Evolutionary conservation across 2,888 invertebrate genomes (phyloP), one percentile per base, ranked within the genome.

Genomic region (Piscicola geometra): DNA sequence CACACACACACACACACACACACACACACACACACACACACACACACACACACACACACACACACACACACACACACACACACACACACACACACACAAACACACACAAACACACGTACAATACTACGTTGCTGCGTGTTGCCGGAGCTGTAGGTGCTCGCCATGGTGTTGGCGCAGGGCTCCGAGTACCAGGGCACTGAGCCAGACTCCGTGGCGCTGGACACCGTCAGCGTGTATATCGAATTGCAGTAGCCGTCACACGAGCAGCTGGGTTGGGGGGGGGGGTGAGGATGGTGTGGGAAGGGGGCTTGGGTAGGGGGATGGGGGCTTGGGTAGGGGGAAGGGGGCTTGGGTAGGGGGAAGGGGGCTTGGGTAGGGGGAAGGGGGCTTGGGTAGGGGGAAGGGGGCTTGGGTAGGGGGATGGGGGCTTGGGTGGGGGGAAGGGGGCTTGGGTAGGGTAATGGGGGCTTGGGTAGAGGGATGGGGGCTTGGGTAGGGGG

Each of bases 221-320:
- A 94, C 86, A 99, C 97, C 69, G 95, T 95, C 81, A 99, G 88
- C 28, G 98, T 99, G 91, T 96, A 97, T 83, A 99, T 98, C 77
- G 94, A 94, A 87, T 98, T 98, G 76, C 98, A 98, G 87, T 99
- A 99, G 35, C 98, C 98, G 86, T 99, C 98, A 86, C 98, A 99
- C 86, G 98, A 98, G 87, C 99, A 99, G 86, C 95, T 96, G 80
- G 86, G 86, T 25, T 81, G 90, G 83, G 96, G 94, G 67, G 93
- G 88, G 0, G 25, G 60, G n/a, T n/a, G n/a, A 5, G 60, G 60
- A 5, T 5, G 5, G 9, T 18, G 9, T 56, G 60, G 94, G 94
- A n/a, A n/a, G 9, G 60, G 60, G 5, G 5, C 3, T 56, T 25
- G 60, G n/a, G 60, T 56, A n/a, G 3, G 9, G 5, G 60, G n/a